Evolutionary conservation across 2,888 invertebrate species (phyloP).

Genomic region (Himalopsyche kuldschensis): DNA sequence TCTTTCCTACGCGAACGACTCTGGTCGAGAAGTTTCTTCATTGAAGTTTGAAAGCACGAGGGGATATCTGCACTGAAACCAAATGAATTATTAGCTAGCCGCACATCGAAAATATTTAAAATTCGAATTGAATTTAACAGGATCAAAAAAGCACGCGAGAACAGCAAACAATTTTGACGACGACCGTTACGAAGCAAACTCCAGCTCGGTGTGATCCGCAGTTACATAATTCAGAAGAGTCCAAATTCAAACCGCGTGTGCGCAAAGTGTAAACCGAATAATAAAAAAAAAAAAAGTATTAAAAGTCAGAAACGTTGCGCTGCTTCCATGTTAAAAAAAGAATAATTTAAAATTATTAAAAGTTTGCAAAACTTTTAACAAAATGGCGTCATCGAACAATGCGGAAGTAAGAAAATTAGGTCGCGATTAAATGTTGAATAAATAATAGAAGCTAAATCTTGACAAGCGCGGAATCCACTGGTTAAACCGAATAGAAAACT

Average conservation of each 20-base stretch:
- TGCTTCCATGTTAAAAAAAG: neutral
- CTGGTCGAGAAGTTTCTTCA: neutral
- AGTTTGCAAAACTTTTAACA: slow-evolving; percentile 19
- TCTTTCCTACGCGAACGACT: slow-evolving; percentile 31
- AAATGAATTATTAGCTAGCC: neutral
- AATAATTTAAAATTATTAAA: neutral
- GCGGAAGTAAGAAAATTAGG: slow-evolving; percentile 34
- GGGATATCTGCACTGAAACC: neutral
- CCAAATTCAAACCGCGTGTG: neutral
- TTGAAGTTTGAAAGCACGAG: neutral
- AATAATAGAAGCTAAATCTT: neutral
- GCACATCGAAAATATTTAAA: neutral
- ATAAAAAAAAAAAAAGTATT: too few relatives aligned
- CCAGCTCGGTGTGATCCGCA: neutral
- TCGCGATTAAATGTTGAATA: slow-evolving; percentile 10
- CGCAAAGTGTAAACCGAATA: neutral
- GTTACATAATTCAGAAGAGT: neutral
- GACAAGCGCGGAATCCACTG: neutral
- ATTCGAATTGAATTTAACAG: neutral
- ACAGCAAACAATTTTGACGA: neutral
- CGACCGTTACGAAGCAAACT: neutral
- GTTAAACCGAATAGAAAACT: neutral
- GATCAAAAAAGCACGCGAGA: neutral
- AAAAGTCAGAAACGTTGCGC: neutral
- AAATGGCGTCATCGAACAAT: slow-evolving; percentile 30